Conservation (phyloP, 2,888 invertebrate species). For the Ceriagrion tenellum region DNA sequence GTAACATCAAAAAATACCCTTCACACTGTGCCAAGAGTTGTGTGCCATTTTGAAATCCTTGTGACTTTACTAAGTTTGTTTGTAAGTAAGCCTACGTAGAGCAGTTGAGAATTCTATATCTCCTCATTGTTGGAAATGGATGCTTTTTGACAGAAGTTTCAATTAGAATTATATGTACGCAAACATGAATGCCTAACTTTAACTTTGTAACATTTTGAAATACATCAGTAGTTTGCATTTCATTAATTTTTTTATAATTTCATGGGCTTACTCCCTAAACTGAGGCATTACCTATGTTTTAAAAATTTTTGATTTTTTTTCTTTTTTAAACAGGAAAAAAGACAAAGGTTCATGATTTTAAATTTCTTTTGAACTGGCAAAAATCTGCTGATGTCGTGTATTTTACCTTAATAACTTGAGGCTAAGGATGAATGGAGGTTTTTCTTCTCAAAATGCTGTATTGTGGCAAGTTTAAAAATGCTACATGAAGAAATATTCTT, state of each 20-base stretch:
- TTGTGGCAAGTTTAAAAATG: neutral
- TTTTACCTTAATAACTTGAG: neutral
- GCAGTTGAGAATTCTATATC: slow-evolving; percentile 52
- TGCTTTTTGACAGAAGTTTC: slow-evolving; percentile 64
- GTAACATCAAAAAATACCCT: slow-evolving; percentile 67
- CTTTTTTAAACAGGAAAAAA: neutral
- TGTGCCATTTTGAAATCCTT: slow-evolving; percentile 56
- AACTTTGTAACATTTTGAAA: neutral
- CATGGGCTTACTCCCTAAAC: slow-evolving; percentile 49
- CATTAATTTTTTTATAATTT: slow-evolving; percentile 7
- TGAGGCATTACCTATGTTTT: neutral
- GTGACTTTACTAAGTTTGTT: slow-evolving; percentile 61
- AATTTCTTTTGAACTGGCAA: neutral
- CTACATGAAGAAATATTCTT: neutral
- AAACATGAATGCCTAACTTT: slow-evolving; percentile 38
- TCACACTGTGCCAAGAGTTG: slow-evolving; percentile 62
- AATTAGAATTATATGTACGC: neutral
- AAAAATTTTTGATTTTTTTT: neutral
- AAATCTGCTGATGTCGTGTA: neutral
- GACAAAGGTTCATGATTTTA: neutral
- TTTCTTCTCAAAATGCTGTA: neutral
- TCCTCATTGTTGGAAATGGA: slow-evolving; percentile 57
- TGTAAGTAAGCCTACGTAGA: slow-evolving; percentile 41
- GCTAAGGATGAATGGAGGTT: neutral
- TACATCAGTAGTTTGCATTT: neutral